These are phyloP conservation scores for Platysternon megacephalum DNA, from an alignment of 2,113 vertebrate genomes.

Conservation along the genomic window DNA sequence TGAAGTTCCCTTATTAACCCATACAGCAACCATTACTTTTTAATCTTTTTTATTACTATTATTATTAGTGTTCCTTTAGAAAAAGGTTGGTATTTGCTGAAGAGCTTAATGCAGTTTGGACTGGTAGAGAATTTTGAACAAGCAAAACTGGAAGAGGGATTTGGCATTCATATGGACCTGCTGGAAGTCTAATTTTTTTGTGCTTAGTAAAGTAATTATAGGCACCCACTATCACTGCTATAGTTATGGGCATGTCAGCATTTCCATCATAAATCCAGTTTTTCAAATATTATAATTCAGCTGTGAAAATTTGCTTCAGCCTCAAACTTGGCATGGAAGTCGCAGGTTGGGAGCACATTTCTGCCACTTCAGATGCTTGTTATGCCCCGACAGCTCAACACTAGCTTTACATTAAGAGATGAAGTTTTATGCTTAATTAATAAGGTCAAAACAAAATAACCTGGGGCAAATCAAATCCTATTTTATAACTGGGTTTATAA, in stretches of 20 bases:
- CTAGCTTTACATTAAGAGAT: accelerated
- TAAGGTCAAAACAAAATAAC: neutral
- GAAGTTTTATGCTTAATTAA: neutral
- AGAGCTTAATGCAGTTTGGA: neutral
- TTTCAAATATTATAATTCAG: neutral
- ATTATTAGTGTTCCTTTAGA: neutral
- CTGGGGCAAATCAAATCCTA: neutral
- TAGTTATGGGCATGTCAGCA: neutral
- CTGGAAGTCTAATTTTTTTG: neutral
- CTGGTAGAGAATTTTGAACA: neutral
- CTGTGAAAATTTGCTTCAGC: neutral
- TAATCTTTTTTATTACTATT: neutral
- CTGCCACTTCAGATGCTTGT: neutral
- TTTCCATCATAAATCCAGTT: neutral
- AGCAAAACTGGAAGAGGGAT: neutral
- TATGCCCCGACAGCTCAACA: neutral
- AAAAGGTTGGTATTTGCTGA: too few species aligned
- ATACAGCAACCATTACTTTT: neutral
- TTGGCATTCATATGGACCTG: neutral
- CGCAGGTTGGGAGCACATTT: neutral
- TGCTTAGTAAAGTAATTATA: neutral
- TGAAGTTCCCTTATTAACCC: slow-evolving; percentile 23
- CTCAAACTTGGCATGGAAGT: neutral
- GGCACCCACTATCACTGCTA: neutral
- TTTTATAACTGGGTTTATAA: neutral